Evolutionary conservation across 2,888 invertebrate genomes (phyloP).

Genomic region (Sycophila texana): DNA sequence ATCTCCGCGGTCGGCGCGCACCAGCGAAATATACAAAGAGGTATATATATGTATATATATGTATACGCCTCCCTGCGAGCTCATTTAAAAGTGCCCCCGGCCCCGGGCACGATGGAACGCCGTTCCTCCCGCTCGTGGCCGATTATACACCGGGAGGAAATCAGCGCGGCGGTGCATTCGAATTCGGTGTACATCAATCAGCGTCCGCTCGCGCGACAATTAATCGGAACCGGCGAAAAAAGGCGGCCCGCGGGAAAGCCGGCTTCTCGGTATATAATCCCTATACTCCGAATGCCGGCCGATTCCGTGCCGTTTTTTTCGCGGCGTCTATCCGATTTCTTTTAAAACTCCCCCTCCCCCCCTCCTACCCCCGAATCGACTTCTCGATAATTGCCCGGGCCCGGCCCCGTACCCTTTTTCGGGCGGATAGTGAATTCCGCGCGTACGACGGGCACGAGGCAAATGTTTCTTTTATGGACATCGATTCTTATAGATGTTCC

Average conservation of each 20-base stretch:
- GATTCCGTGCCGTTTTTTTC: too few relatives aligned
- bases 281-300: too few relatives aligned
- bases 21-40: too few relatives aligned
- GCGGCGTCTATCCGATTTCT: too few relatives aligned
- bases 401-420: not conserved
- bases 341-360: too few relatives aligned
- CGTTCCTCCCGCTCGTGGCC: not conserved
- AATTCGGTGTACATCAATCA: slow-evolving; percentile 47
- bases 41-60: too few relatives aligned
- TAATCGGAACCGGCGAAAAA: slow-evolving; percentile 45
- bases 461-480: slow-evolving; percentile 20
- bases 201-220: slow-evolving; percentile 49
- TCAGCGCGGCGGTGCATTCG: not conserved
- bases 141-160: not conserved
- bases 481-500: slow-evolving; percentile 2
- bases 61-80: too few relatives aligned
- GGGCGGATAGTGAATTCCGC: slow-evolving; percentile 31
- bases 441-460: slow-evolving; percentile 4
- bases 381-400: too few relatives aligned
- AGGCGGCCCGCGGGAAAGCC: slow-evolving; percentile 27
- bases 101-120: not conserved
- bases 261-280: not conserved
- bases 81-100: not conserved
- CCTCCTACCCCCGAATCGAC: too few relatives aligned
- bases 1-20: too few relatives aligned